Base-by-base conservation (phyloP, 1,140 invertebrate species). In the Chironomus striatipennis region DNA sequence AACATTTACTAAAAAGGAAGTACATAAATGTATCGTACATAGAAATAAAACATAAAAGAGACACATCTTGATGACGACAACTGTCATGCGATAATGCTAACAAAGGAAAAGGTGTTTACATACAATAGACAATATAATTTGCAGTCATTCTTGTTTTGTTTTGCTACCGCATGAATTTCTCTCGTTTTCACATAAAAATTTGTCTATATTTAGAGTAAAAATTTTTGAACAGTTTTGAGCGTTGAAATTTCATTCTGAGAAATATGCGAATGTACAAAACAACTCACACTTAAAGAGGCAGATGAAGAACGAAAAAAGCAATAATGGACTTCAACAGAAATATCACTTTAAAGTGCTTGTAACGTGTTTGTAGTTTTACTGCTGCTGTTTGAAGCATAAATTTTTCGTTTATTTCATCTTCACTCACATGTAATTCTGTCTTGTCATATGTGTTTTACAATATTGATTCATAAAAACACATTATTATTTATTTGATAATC, bases 101-200 rank as follows among this genome's bases (percentile, higher is more conserved):
- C 12, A n/a, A 34, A 34, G 47, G 4, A 57, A 57, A 57, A 57
- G 47, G 47, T 57, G 47, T 10, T 12, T n/a, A 15, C n/a, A 57
- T n/a, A 57, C 47, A 57, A 57, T 57, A 57, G 47, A 57, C 47
- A 57, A 57, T 57, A 57, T 57, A 57, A 57, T 57, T 57, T 57
- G 47, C 47, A 57, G 47, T 57, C 12, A 57, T 57, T n/a, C 12
- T 57, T 57, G 12, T 57, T n/a, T 57, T 57, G 12, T 57, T n/a
- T 57, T 57, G 12, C 47, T n/a, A 12, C 47, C 47, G 5, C 24
- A 34, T 57, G 43, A 47, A 47, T 47, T 47, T 47, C 43, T 47
- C 8, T 47, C 43, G n/a, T 47, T 47, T 8, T 47, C 43, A 15
- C 43, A 47, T 15, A 47, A n/a, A 34, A 34, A 2, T 34, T 34